phyloP scores from a whole-genome alignment of 2,113 vertebrate genomes.

The mouse (Mus musculus) region GRCm39 chr1:104160001-104160500 shows the following conservation, averaged over 20 bases:
- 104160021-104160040: neutral
- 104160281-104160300: neutral
- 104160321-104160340: neutral
- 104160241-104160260: neutral
- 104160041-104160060: too few species aligned
- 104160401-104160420: slow-evolving; percentile 30
- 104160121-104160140: neutral
- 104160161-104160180: too few species aligned
- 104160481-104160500: neutral
- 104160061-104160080: neutral
- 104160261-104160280: neutral
- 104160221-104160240: too few species aligned
- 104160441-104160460: neutral
- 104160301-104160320: neutral
- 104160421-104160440: neutral
- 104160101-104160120: neutral
- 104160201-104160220: too few species aligned
- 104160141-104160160: neutral
- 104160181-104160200: neutral
- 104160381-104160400: neutral
- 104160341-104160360: neutral
- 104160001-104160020: neutral
- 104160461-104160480: neutral
- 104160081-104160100: too few species aligned
- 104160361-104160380: neutral